Conservation (phyloP, 1,140 invertebrate genomes). For the Orius insidiosus region DNA sequence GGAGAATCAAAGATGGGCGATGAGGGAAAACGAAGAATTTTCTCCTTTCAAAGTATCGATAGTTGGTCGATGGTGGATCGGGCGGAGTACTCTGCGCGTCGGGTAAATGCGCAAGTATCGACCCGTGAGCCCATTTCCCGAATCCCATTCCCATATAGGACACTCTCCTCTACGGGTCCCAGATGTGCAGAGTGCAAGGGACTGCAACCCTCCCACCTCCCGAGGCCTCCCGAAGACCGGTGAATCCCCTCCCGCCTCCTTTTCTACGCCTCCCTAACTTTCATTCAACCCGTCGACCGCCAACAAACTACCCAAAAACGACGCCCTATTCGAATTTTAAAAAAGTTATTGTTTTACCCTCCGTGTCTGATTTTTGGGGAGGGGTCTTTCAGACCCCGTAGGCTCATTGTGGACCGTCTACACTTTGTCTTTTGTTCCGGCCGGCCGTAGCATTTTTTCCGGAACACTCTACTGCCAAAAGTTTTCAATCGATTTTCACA, state of each 20-base stretch:
- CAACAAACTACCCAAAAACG: neutral
- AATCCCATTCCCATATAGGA: neutral
- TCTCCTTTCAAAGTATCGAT: neutral
- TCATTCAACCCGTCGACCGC: neutral
- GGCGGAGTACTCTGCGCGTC: constrained; percentile 2
- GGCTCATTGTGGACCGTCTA: too few species aligned
- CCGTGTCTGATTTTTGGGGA: too few species aligned
- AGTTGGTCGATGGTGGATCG: constrained; percentile 2
- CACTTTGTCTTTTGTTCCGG: too few species aligned
- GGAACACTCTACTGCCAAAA: too few species aligned
- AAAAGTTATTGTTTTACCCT: neutral
- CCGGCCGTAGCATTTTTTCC: too few species aligned
- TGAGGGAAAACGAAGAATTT: too few species aligned
- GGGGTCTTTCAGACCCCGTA: too few species aligned
- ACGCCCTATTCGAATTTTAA: neutral
- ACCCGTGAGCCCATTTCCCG: neutral
- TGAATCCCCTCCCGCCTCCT: neutral
- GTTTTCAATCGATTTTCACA: too few species aligned
- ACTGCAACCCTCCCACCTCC: constrained; percentile 1
- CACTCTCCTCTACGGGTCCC: constrained; percentile 3
- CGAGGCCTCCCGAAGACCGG: neutral
- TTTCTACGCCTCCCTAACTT: neutral
- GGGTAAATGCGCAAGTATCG: constrained; percentile 2
- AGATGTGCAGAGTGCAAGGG: constrained; percentile 5
- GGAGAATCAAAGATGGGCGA: too few species aligned